Evolutionary conservation across 2,113 vertebrate genomes (phyloP).

Genomic region (Brachyhypopomus gauderio): DNA sequence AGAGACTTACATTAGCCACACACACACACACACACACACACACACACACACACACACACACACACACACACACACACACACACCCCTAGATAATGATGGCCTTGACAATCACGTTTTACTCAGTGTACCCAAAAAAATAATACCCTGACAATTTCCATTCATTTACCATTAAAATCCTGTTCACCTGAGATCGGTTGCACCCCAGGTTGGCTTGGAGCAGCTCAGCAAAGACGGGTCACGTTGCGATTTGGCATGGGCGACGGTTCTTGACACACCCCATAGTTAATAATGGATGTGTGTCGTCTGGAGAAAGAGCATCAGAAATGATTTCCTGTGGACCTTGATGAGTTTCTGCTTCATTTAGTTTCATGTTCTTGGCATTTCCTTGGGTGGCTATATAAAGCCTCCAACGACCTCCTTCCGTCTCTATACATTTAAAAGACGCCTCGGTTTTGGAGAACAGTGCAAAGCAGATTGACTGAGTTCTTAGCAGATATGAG

Average conservation of each 20-base stretch:
- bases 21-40: conserved; percentile 18
- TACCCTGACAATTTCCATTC: neutral
- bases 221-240: conserved; percentile 8
- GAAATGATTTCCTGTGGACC: conserved; percentile 41
- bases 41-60: conserved; percentile 18
- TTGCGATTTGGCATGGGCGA: conserved; percentile 1
- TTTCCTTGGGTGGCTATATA: conserved; percentile 46
- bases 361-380: conserved; percentile 47
- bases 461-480: neutral
- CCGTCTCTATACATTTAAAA: neutral
- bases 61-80: conserved; percentile 36
- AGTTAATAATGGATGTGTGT: conserved; percentile 52
- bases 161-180: neutral
- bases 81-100: conserved; percentile 35
- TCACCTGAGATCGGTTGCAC: neutral
- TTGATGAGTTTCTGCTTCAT: conserved; percentile 43
- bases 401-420: conserved; percentile 26
- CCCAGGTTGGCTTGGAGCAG: conserved; percentile 4
- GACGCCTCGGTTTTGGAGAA: neutral
- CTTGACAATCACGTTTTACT: conserved; percentile 36
- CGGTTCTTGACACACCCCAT: conserved; percentile 21
- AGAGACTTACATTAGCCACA: conserved; percentile 32
- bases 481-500: conserved; percentile 3
- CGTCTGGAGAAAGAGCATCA: conserved; percentile 34
- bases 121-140: conserved; percentile 22